A percentile compares a stretch with the other conserved stretches of the same genome.
Evolutionary conservation across 2,888 invertebrate species (phyloP).

Genomic region (Neoscelio sp.): DNA sequence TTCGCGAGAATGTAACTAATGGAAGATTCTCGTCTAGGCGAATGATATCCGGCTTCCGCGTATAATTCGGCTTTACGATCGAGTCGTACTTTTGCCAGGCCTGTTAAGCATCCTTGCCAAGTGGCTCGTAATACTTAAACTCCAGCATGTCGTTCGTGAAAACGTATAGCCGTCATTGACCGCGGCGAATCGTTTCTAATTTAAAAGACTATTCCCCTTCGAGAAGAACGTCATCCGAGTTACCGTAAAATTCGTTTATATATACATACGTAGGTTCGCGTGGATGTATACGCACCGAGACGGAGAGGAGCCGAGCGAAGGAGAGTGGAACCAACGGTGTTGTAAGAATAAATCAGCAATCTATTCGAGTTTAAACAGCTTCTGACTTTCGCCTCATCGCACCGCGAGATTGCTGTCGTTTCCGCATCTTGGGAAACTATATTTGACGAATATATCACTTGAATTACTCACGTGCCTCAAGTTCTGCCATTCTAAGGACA

Average conservation of each 20-base stretch:
- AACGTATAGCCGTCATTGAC: slow-evolving; percentile 63
- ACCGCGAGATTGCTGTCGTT: slow-evolving; percentile 43
- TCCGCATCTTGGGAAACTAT: slow-evolving; percentile 20
- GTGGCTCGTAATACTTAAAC: slow-evolving; percentile 63
- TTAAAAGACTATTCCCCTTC: slow-evolving; percentile 69
- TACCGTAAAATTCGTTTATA: slow-evolving; percentile 48
- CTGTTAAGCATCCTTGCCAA: slow-evolving; percentile 67
- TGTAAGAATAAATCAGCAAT: slow-evolving; percentile 54
- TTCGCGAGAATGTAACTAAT: slow-evolving; percentile 16
- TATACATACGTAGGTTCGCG: slow-evolving; percentile 17
- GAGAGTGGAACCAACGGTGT: slow-evolving; percentile 8
- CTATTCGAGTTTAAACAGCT: slow-evolving; percentile 57
- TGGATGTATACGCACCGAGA: neutral
- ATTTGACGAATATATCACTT: slow-evolving; percentile 32
- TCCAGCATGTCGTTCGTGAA: slow-evolving; percentile 53
- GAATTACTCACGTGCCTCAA: slow-evolving; percentile 28
- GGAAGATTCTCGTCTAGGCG: slow-evolving; percentile 3
- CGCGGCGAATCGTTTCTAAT: slow-evolving; percentile 72
- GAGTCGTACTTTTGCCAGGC: slow-evolving; percentile 52
- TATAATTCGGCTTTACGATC: slow-evolving; percentile 52
- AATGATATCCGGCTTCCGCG: slow-evolving; percentile 32
- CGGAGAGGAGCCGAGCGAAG: neutral
- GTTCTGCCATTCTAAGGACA: slow-evolving; percentile 5
- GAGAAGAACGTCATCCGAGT: slow-evolving; percentile 64
- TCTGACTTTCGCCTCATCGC: slow-evolving; percentile 52